Conservation (phyloP, 2,113 vertebrate species). For the Lathamus discolor region DNA sequence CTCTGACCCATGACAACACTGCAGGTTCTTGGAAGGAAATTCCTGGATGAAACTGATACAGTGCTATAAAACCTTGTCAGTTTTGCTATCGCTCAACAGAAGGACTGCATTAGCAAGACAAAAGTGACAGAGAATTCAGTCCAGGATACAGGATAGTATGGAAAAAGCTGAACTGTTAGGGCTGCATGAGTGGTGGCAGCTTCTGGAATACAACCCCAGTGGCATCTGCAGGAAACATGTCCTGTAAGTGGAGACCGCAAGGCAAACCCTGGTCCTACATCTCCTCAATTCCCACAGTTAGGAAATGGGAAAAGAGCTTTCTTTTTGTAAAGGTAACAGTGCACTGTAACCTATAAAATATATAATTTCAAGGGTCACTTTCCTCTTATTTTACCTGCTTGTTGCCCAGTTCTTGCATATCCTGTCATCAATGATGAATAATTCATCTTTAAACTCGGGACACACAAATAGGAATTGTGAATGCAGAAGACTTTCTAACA, state of each 20-base stretch:
- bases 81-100: not conserved
- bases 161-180: not conserved
- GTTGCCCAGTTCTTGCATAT: not conserved
- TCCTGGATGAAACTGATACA: not conserved
- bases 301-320: not conserved
- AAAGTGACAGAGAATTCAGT: not conserved
- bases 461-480: not conserved
- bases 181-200: fast-evolving
- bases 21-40: constrained; percentile 41
- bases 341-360: not conserved
- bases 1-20: constrained; percentile 20
- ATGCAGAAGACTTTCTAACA: not conserved
- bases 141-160: not conserved
- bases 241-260: not conserved
- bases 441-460: not conserved
- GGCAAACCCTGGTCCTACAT: not conserved
- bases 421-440: not conserved
- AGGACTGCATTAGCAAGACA: constrained; percentile 22
- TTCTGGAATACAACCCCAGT: not conserved
- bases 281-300: not conserved
- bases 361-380: not conserved
- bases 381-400: not conserved
- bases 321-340: not conserved
- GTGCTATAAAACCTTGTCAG: constrained; percentile 27
- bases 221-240: not conserved